Conservation (phyloP, 2,113 vertebrate genomes). For the Phasianus colchicus region DNA sequence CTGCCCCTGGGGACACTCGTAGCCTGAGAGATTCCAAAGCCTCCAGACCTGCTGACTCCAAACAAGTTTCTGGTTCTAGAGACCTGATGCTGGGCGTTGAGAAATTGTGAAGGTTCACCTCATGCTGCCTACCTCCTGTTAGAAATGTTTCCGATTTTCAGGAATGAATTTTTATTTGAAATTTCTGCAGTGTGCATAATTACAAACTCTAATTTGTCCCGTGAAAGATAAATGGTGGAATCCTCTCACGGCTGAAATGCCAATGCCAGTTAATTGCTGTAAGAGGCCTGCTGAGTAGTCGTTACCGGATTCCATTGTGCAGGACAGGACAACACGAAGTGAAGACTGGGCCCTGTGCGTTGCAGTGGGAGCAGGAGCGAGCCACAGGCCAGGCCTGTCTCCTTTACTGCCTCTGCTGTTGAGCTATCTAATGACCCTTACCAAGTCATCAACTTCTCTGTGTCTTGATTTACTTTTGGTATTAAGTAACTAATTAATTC, state of each 20-base stretch:
- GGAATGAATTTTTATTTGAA: neutral
- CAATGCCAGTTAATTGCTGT: neutral
- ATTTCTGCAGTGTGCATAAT: neutral
- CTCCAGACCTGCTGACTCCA: neutral
- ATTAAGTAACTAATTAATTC: slow-evolving; percentile 47
- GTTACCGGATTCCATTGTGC: neutral
- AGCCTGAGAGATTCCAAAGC: neutral
- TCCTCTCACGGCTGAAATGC: neutral
- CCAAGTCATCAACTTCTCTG: neutral
- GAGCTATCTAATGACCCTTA: slow-evolving; percentile 40
- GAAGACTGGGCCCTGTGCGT: neutral
- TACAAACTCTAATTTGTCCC: neutral
- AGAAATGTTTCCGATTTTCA: neutral
- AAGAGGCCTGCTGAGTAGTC: neutral
- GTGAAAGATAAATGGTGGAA: neutral
- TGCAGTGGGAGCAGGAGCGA: neutral
- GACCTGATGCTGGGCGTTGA: neutral
- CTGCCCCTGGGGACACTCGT: neutral
- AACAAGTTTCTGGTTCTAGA: neutral
- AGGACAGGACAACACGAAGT: neutral
- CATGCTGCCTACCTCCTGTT: neutral
- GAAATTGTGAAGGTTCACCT: neutral
- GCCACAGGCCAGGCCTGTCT: slow-evolving; percentile 27
- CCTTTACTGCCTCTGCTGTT: slow-evolving; percentile 24
- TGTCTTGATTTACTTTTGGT: slow-evolving; percentile 39